Evolutionary conservation across 2,797 vertebrate genomes (phyloP).

Genomic region (Girardinus metallicus): DNA sequence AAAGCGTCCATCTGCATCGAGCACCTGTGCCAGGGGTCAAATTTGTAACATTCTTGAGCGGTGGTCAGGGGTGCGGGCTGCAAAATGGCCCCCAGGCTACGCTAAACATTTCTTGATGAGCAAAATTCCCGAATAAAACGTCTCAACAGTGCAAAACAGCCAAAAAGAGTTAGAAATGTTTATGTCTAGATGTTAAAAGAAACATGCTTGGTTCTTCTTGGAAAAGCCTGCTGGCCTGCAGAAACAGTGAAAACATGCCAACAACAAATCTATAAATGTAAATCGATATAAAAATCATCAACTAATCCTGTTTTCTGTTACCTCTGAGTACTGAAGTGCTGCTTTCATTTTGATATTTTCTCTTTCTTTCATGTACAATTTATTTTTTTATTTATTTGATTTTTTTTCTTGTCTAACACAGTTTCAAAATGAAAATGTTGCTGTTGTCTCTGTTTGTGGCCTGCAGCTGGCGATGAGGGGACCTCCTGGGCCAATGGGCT

Average conservation of each 20-base stretch:
- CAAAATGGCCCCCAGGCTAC: neutral
- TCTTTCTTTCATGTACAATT: neutral
- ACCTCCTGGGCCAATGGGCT: slow-evolving; percentile 95
- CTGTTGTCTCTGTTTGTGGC: slow-evolving; percentile 39
- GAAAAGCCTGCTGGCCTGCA: neutral
- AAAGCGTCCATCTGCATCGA: neutral
- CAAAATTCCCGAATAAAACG: neutral
- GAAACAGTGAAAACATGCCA: neutral
- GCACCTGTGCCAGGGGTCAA: neutral
- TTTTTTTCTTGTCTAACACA: neutral
- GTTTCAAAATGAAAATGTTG: neutral
- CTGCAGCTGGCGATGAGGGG: slow-evolving; percentile 95
- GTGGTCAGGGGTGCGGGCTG: neutral
- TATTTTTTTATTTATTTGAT: too few species aligned
- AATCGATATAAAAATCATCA: neutral
- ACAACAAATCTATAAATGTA: neutral
- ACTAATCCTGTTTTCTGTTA: neutral
- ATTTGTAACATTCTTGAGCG: neutral
- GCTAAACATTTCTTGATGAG: neutral
- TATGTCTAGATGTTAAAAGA: neutral
- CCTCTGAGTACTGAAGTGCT: neutral
- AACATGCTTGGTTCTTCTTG: neutral
- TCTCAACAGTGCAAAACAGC: neutral
- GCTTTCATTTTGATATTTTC: neutral
- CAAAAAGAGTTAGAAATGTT: neutral